Evolutionary conservation across 2,113 vertebrate species (phyloP).

Genomic region (Cnemophilus loriae): DNA sequence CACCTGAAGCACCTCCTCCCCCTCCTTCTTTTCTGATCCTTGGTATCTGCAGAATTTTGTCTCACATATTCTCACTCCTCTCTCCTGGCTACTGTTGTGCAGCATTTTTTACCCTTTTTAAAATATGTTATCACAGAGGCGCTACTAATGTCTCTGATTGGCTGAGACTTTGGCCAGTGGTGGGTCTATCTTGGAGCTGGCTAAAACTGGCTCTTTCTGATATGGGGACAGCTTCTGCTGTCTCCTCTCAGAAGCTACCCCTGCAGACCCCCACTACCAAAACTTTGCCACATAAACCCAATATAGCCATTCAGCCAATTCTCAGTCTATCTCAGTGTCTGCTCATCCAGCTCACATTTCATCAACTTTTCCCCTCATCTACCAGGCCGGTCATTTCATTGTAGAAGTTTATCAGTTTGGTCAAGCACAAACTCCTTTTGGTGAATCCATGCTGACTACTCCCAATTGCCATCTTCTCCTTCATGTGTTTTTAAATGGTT

Average conservation of each 20-base stretch:
- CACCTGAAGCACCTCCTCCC: neutral
- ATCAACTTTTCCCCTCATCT: neutral
- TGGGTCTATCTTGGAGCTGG: neutral
- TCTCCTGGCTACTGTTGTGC: neutral
- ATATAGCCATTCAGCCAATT: neutral
- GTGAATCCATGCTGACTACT: neutral
- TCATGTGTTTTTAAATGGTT: neutral
- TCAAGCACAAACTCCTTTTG: neutral
- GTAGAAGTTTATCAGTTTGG: neutral
- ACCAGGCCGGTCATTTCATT: neutral
- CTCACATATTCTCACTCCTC: neutral
- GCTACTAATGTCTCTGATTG: neutral
- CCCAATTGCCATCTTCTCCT: neutral
- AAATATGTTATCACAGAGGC: neutral
- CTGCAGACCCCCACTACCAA: neutral
- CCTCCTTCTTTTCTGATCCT: neutral
- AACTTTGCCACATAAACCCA: neutral
- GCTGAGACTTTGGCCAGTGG: neutral
- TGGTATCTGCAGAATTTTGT: neutral
- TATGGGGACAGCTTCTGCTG: neutral
- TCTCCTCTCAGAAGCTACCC: neutral
- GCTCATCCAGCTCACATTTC: neutral
- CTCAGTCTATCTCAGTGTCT: neutral
- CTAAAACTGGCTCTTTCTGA: neutral
- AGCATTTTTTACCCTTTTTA: neutral